These are phyloP conservation scores for Thalassoma bifasciatum DNA, from an alignment of 2,113 vertebrate genomes.

Conservation along the genomic window DNA sequence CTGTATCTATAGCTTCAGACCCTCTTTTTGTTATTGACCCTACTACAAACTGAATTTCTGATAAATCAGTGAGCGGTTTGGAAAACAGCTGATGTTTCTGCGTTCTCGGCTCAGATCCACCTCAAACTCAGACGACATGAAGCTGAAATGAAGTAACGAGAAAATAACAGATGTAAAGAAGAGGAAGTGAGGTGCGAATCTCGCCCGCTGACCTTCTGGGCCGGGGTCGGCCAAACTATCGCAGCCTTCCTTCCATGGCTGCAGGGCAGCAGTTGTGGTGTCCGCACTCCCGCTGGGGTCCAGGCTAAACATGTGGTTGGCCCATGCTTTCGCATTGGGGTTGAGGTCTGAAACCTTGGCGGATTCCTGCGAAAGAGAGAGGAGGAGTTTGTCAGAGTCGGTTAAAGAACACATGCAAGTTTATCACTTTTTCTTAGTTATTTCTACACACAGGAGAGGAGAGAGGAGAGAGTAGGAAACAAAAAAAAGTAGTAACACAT, in stretches of 20 bases:
- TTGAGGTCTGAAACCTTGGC: constrained; percentile 98
- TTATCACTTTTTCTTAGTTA: too few species aligned
- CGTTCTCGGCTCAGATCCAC: too few species aligned
- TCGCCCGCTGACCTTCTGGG: constrained; percentile 64
- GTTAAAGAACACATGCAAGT: too few species aligned
- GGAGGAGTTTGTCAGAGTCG: neutral
- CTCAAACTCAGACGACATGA: too few species aligned
- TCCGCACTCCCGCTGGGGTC: constrained; percentile 88
- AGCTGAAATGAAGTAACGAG: neutral
- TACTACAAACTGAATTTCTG: too few species aligned
- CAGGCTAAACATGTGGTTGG: constrained; percentile 92
- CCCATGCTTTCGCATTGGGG: constrained; percentile 99
- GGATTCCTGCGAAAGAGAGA: constrained; percentile 86
- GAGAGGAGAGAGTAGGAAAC: too few species aligned
- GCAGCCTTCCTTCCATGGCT: constrained; percentile 89
- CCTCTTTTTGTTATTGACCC: too few species aligned
- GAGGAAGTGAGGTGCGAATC: neutral
- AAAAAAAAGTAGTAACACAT: too few species aligned
- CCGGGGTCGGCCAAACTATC: constrained; percentile 82
- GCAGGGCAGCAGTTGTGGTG: constrained; percentile 83
- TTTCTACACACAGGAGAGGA: too few species aligned
- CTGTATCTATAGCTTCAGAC: too few species aligned
- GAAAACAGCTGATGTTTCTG: too few species aligned
- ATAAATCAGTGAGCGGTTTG: too few species aligned
- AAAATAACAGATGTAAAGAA: neutral